Base-by-base conservation (phyloP, 2,113 vertebrate genomes). In the Anoplopoma fimbria region DNA sequence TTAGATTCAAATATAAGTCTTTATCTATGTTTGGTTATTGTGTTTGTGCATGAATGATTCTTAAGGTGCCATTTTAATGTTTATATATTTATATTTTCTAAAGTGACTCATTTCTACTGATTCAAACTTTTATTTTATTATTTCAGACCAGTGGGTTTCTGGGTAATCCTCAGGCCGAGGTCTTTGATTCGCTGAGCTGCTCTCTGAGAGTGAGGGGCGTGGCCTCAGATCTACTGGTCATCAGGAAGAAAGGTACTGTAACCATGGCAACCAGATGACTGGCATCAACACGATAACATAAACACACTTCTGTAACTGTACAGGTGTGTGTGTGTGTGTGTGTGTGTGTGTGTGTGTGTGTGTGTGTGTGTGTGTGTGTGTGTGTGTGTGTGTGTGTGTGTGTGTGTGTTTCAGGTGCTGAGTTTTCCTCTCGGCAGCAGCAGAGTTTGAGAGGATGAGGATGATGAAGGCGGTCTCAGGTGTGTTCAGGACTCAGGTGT, bases 221-320 rank as follows among this genome's bases (percentile, higher is more conserved):
- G 6, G 86, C 83, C 25, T 89, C 84, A 67, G 78, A 93, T 10
- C 81, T 91, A 9, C 79, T 82, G 4, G 95, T 96, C 40, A 94
- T 97, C 82, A 82, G 96, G 80, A 99, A 99, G 85, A 97, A 93
- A 94, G 98, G 98, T 99, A 95, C 14, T 1, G 73, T 70, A 1
- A 51, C 68, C 17, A 10, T 8, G 19, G 64, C 49, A 75, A 69
- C 57, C 60, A 27, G 14, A 17, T 17, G 36, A 60, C 27, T 1
- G 45, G 17, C 19, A 21, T 8, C 0, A 9, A 27, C 5, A 23
- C 4, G 36, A 31, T 5, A 9, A 33, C 15, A 8, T n/a, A 31
- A 6, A 42, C 19, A 4, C 51, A 55, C n/a, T 9, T 3, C n/a
- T 21, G 33, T n/a, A 25, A 27, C 25, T 8, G 47, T 55, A 31